These are phyloP conservation scores for Smutsia temminckii DNA, from an alignment of 2,797 vertebrate species.

Conservation along the genomic window DNA sequence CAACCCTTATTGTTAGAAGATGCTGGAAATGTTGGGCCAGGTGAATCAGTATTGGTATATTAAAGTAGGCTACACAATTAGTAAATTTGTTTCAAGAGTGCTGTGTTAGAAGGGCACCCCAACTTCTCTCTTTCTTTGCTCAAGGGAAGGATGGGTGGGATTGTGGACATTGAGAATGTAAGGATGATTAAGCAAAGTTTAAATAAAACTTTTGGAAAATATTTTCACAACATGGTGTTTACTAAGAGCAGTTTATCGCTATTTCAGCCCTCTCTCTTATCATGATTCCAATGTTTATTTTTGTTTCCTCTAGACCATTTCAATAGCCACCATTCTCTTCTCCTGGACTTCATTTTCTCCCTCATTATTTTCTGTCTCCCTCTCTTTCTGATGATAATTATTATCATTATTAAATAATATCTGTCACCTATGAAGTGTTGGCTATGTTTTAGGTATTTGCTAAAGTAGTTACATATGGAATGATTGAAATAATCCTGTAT, in stretches of 20 bases:
- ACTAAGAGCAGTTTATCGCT: neutral
- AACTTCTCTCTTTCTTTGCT: neutral
- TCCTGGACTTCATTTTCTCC: neutral
- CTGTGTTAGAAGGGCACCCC: neutral
- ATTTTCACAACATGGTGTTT: neutral
- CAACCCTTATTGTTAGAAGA: neutral
- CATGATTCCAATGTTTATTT: neutral
- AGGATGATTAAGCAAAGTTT: neutral
- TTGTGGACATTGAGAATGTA: neutral
- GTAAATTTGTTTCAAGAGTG: neutral
- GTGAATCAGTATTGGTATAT: neutral
- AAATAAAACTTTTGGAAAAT: neutral
- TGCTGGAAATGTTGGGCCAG: too few species aligned
- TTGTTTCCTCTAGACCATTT: neutral
- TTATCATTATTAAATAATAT: neutral
- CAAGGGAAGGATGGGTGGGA: neutral
- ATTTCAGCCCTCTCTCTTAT: neutral
- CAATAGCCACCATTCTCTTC: neutral
- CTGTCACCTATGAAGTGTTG: neutral
- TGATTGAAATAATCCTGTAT: neutral
- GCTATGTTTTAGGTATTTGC: neutral
- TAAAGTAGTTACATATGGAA: neutral
- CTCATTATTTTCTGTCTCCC: neutral
- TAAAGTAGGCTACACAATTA: neutral
- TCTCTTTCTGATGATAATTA: neutral